Evolutionary conservation across 35 echinoderm and acorn worm genomes (phyloP), one percentile per base, ranked within the genome.

Genomic region (Acanthaster planci): DNA sequence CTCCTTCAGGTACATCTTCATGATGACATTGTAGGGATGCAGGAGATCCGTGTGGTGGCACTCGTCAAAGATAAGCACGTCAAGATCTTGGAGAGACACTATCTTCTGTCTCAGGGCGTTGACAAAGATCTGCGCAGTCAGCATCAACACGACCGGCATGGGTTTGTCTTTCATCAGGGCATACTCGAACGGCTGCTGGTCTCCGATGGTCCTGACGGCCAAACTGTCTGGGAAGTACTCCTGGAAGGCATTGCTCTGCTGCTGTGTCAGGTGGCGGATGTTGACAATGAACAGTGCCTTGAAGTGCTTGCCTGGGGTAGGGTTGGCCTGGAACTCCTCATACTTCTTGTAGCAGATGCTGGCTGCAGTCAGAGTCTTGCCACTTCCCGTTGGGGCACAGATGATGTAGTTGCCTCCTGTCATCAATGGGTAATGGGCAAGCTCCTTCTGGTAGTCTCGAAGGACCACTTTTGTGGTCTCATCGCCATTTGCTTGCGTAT

Each of bases 11-110:
- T 92, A 92, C 44, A 19, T 23, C 30, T 76, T 50, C 90, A 92
- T 92, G 8, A 92, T 92, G 21, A 58, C 80, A 60, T 92, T 92
- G 57, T 92, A 92, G 27, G 90, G 85, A 87, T 92, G 90, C 6
- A 60, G 57, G 16, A 51, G 84, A 12, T 78, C 87, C 53, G 90
- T 81, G 53, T 92, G 90, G 27, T 92, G 90, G 59, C 90, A 92
- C 42, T 92, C 90, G 53, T 92, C 90, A 30, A 92, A 87, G 5
- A 92, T 80, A 16, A 92, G 34, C 79, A 92, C 76, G 7, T 78
- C 81, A 27, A 92, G 16, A 35, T 80, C 78, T 1, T 59, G 8
- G 17, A 92, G 77, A 17, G 31, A 76, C 22, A 87, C 26, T 16
- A 42, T 18, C 15, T 38, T 23, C 31, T 78, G 17, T 42, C 51